Base-by-base conservation (phyloP, 2,888 invertebrate genomes). In the Tachystola acroxantha region DNA sequence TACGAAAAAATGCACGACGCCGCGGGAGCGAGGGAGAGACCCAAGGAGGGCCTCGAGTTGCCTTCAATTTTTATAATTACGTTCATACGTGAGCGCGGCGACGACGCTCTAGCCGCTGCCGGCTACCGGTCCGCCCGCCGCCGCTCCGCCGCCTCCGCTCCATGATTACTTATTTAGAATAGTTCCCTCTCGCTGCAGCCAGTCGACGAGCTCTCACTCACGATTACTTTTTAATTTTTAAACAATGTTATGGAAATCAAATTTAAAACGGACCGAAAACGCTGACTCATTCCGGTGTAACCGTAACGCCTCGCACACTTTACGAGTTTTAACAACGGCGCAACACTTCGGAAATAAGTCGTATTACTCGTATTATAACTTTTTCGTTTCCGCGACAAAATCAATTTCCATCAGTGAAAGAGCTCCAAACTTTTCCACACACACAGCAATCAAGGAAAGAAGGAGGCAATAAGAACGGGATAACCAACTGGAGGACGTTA, bases 61-160 rank as follows among this genome's bases (percentile, higher is more conserved):
- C 78, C 82, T 86, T 80, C 82, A 81, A 85, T 85, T 86, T 86
- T 86, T 85, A 85, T 85, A 86, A 86, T 85, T 86, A 85, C 84
- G 85, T 84, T 84, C 86, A 85, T 85, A 85, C 85, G 92, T 91
- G 77, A 93, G 89, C 74, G 88, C 72, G 57, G 70, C 48, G 88
- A 68, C 31, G 88, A 19, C 38, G 37, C 36, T 16, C 32, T 13
- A 48, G 40, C 48, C 47, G 43, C 37, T 50, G 43, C 43, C 46
- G 39, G 43, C 63, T 9, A 9, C 9, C 22, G 22, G 6, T 9
- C 7, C 53, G 48, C 57, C 50, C 52, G 41, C 46, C 46, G 46
- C 39, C 27, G 27, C 6, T 7, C n/a, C 25, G n/a, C 25, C 25
- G 25, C 50, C 39, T 57, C 58, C 52, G 69, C 59, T 55, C 3